Percentiles rank a stretch among this genome's conserved stretches.
phyloP scores from a whole-genome alignment of 2,113 vertebrate genomes.

The Leptobrachium ailaonicum region DNA sequence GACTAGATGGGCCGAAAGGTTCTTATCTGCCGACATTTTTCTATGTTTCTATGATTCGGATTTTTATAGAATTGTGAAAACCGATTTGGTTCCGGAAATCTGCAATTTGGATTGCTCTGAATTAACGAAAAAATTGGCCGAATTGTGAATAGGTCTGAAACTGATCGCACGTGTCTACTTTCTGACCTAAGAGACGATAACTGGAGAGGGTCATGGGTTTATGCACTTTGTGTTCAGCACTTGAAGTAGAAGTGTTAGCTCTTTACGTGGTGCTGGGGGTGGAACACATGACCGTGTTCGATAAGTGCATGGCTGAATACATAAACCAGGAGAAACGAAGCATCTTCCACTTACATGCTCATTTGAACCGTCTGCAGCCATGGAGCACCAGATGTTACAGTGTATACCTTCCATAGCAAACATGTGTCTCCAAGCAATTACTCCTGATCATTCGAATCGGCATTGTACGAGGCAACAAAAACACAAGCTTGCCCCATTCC shows the following conservation, averaged over 20 bases:
- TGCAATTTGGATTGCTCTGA: no score
- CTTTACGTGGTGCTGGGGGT: background rate
- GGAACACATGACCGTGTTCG: background rate
- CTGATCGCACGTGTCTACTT: no score
- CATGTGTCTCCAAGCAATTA: constrained; percentile 41
- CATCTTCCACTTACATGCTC: constrained; percentile 10
- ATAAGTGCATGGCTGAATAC: background rate
- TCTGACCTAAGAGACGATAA: background rate
- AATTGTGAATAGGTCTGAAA: no score
- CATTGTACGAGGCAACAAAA: background rate
- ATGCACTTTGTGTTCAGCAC: no score
- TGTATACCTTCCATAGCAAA: constrained; percentile 30
- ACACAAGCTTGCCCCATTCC: background rate
- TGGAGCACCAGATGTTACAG: constrained; percentile 33
- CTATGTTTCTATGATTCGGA: no score
- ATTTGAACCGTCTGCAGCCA: background rate
- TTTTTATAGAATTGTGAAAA: no score
- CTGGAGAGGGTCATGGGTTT: no score
- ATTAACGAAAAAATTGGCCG: no score
- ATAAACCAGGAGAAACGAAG: constrained; percentile 16
- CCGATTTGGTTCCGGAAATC: no score
- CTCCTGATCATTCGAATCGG: constrained; percentile 16
- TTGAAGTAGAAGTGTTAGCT: background rate
- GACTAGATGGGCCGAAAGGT: no score
- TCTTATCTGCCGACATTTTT: no score